Percentiles rank a stretch among this genome's conserved stretches.
These are phyloP conservation scores for Lophius piscatorius DNA, from an alignment of 2,113 vertebrate species.

Conservation along the genomic window DNA sequence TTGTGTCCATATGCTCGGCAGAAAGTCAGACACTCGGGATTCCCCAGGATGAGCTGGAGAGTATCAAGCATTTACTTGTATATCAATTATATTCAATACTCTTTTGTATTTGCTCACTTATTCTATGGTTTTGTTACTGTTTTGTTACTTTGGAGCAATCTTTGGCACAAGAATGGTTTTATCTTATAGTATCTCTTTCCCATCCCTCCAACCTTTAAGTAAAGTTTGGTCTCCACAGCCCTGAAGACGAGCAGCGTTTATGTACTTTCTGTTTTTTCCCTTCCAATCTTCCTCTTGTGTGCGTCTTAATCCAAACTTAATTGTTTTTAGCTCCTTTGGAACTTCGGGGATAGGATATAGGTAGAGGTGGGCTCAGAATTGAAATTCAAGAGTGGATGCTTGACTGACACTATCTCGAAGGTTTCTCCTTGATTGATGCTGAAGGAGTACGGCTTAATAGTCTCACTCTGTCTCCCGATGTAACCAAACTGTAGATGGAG, in stretches of 20 bases:
- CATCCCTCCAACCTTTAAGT: background rate
- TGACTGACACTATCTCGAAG: constrained; percentile 26
- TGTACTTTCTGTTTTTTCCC: background rate
- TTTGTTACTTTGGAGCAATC: too few relatives aligned
- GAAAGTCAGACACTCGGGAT: too few relatives aligned
- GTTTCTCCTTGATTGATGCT: constrained; percentile 36
- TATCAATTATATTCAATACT: too few relatives aligned
- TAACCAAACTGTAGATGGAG: constrained; percentile 43
- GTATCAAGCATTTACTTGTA: too few relatives aligned
- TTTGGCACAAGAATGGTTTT: too few relatives aligned
- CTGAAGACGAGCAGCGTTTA: too few relatives aligned
- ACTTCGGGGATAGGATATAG: background rate
- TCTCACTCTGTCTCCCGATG: constrained; percentile 45
- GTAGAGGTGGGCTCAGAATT: background rate
- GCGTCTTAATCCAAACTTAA: background rate
- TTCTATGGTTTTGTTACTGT: too few relatives aligned
- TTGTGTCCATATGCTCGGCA: too few relatives aligned
- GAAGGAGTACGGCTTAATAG: constrained; percentile 38
- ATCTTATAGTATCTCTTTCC: too few relatives aligned
- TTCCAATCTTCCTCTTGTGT: background rate
- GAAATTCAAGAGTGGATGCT: background rate
- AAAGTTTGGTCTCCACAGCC: too few relatives aligned
- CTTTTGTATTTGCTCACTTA: too few relatives aligned
- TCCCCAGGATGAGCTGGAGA: too few relatives aligned
- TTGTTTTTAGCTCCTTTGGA: background rate